Evolutionary conservation across 2,888 invertebrate genomes (phyloP).

Genomic region (Malacosoma neustria): DNA sequence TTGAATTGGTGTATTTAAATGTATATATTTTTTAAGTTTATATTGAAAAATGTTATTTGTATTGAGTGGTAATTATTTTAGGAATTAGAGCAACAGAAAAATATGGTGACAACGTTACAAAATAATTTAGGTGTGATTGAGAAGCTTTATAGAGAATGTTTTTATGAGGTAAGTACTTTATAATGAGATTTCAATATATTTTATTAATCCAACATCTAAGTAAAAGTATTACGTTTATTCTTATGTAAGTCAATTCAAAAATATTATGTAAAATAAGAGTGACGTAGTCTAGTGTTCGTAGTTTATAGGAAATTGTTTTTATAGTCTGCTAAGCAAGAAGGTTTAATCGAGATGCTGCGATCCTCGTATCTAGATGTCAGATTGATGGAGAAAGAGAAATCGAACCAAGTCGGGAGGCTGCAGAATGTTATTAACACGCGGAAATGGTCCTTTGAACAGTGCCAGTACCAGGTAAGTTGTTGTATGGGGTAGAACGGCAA

Average conservation of each 20-base stretch:
- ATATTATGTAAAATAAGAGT: too few species aligned
- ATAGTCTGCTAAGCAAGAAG: constrained; percentile 56
- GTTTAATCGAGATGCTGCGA: constrained; percentile 47
- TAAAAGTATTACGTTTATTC: too few species aligned
- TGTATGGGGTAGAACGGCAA: too few species aligned
- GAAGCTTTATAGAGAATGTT: constrained; percentile 57
- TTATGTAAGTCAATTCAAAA: too few species aligned
- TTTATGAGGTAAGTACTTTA: constrained; percentile 50
- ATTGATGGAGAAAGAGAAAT: constrained; percentile 35
- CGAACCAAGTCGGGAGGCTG: constrained; percentile 31
- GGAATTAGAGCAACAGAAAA: constrained; percentile 33
- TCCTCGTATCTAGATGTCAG: constrained; percentile 44
- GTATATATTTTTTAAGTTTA: too few species aligned
- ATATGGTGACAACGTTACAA: constrained; percentile 37
- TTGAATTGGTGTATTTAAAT: too few species aligned
- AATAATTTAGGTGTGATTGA: constrained; percentile 49
- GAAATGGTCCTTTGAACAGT: constrained; percentile 27
- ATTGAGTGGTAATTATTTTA: too few species aligned
- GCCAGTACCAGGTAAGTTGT: constrained; percentile 36
- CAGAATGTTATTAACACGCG: constrained; percentile 36
- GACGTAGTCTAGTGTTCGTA: too few species aligned
- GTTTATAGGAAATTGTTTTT: too few species aligned
- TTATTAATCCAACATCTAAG: too few species aligned
- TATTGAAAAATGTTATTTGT: too few species aligned
- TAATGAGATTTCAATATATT: background rate